phyloP scores from a whole-genome alignment of 2,113 vertebrate species.

The Dicaeum eximium region DNA sequence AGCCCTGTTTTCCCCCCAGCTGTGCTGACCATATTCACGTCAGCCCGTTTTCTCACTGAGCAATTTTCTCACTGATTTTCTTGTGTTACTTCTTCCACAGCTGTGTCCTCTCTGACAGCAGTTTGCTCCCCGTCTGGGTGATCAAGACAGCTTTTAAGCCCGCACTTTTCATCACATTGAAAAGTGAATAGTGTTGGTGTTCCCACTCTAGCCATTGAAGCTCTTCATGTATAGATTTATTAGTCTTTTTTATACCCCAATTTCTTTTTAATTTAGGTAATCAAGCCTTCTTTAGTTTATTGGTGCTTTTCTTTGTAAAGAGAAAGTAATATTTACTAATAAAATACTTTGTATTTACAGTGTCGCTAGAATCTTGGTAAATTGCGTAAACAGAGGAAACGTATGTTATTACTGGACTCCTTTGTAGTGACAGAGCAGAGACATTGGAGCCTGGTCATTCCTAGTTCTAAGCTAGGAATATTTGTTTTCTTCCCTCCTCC shows the following conservation, averaged over 20 bases:
- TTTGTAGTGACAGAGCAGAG: not conserved
- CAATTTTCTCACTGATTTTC: too few species aligned
- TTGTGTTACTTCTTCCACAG: not conserved
- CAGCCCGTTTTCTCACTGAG: not conserved
- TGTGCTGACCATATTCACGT: not conserved
- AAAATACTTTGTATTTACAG: not conserved
- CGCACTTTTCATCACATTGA: rapidly evolving
- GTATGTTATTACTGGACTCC: not conserved
- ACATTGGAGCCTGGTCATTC: not conserved
- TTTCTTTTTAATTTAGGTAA: not conserved
- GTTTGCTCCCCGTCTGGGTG: rapidly evolving
- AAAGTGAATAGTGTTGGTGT: not conserved
- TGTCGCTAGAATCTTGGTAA: not conserved
- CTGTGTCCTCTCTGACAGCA: not conserved
- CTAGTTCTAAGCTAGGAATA: not conserved
- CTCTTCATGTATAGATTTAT: not conserved
- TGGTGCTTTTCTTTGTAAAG: not conserved
- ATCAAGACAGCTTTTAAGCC: not conserved
- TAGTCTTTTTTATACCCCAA: not conserved
- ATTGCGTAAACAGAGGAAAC: not conserved
- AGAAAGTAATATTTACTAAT: not conserved
- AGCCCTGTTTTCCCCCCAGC: not conserved
- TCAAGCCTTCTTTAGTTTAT: not conserved
- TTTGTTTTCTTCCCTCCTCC: not conserved
- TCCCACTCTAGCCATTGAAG: not conserved